These are phyloP conservation scores for Thalassophryne amazonica DNA, from an alignment of 2,797 vertebrate genomes.

Conservation along the genomic window DNA sequence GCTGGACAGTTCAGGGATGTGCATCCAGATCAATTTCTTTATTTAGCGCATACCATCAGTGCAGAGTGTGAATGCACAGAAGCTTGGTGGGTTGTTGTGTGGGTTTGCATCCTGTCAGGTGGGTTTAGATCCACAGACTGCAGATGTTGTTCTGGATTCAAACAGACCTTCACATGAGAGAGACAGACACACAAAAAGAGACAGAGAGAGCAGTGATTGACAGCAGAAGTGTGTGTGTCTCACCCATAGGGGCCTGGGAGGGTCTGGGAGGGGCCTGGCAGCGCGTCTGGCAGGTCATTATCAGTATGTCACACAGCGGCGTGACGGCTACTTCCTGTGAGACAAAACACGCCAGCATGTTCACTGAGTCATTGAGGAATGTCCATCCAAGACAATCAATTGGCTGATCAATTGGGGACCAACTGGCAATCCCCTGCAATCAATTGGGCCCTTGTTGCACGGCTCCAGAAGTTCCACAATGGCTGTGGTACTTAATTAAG, in stretches of 20 bases:
- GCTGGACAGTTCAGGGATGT: no score
- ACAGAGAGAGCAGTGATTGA: slow-evolving; percentile 51
- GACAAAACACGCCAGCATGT: slow-evolving; percentile 53
- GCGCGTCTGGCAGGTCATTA: slow-evolving; percentile 77
- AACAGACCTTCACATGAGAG: background rate
- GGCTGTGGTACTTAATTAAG: slow-evolving; percentile 84
- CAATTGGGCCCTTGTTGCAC: slow-evolving; percentile 79
- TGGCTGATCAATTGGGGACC: slow-evolving; percentile 76
- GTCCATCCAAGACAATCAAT: slow-evolving; percentile 81
- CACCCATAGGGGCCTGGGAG: slow-evolving; percentile 42
- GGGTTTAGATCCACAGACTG: slow-evolving; percentile 38
- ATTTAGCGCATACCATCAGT: no score
- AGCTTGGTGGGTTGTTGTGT: background rate
- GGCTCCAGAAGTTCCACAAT: slow-evolving; percentile 72
- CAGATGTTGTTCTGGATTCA: slow-evolving; percentile 48
- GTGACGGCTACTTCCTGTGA: slow-evolving; percentile 68
- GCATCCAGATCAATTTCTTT: no score
- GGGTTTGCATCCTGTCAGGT: slow-evolving; percentile 35
- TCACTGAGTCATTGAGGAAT: slow-evolving; percentile 70
- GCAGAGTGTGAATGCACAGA: background rate
- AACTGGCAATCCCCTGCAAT: slow-evolving; percentile 78
- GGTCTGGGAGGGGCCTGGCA: slow-evolving; percentile 44
- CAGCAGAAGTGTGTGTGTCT: slow-evolving; percentile 50
- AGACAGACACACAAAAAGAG: background rate
- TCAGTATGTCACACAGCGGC: slow-evolving; percentile 71